phyloP scores from a whole-genome alignment of 2,797 vertebrate genomes.

The Cryptoblepharus egeriae region DNA sequence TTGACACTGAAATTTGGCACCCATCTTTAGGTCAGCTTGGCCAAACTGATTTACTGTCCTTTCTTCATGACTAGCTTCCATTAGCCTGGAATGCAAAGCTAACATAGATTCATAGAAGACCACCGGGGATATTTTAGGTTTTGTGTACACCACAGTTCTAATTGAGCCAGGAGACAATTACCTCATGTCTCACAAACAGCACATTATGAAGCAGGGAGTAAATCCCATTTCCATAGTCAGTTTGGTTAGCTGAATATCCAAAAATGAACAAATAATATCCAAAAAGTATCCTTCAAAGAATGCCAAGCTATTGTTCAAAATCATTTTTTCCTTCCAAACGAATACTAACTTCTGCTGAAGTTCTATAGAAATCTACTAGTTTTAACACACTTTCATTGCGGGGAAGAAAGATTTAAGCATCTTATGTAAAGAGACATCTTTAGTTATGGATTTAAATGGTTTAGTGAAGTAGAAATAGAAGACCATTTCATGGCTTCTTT shows the following conservation, averaged over 20 bases:
- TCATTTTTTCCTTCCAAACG: slow-evolving; percentile 34
- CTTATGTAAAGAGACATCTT: background rate
- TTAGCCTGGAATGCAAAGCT: slow-evolving; percentile 41
- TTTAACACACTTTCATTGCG: background rate
- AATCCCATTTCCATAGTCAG: slow-evolving; percentile 19
- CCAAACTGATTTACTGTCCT: slow-evolving; percentile 58
- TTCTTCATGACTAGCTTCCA: slow-evolving; percentile 62
- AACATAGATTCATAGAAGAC: slow-evolving; percentile 33
- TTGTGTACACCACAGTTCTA: slow-evolving; percentile 12
- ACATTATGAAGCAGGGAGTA: background rate
- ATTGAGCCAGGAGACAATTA: background rate
- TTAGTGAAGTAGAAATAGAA: no score
- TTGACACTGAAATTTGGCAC: slow-evolving; percentile 53
- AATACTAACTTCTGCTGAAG: slow-evolving; percentile 58
- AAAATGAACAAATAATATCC: slow-evolving; percentile 7
- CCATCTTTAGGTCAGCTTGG: slow-evolving; percentile 48
- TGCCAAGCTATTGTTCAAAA: slow-evolving; percentile 34
- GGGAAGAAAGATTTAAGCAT: background rate
- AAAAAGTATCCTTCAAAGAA: slow-evolving; percentile 34
- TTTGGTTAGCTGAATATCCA: slow-evolving; percentile 38
- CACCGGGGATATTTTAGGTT: slow-evolving; percentile 6
- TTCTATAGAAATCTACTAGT: slow-evolving; percentile 57
- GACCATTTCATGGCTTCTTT: background rate
- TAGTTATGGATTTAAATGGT: no score
- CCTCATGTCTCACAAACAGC: background rate